Evolutionary conservation across 2,113 vertebrate species (phyloP), one percentile per base, ranked within the genome.

Genomic region (Cathartes aura): DNA sequence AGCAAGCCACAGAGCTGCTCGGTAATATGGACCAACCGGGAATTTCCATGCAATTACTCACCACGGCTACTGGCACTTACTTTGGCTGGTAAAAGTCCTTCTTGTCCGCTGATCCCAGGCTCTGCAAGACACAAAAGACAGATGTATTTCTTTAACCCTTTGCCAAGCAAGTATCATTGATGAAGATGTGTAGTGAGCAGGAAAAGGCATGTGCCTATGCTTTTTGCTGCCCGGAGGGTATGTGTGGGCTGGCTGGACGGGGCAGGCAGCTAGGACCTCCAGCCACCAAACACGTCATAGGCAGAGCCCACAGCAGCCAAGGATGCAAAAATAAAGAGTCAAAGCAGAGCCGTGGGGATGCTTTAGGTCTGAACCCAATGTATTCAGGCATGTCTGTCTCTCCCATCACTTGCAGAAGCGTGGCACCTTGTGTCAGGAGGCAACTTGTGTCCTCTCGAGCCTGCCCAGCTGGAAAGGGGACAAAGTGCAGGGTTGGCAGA

Each of bases 61-160:
- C 95, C 89, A n/a, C 62, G 0, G 62, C 82, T 84, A 34, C 84
- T 14, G 84, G 73, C 91, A 96, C 99, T 98, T 98, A 99, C 99
- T 98, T 99, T 36, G 98, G 98, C 43, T 97, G 98, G 92, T 98
- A 98, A 72, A 98, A 98, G 91, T 99, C 99, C 96, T 99, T 99
- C 93, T 98, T 98, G 94, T 99, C 99, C 1, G 98, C 98, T 4
- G 99, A 99, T 67, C 99, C 99, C 95, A 99, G 97, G 96, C 99
- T 99, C 99, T 99, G 98, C 12, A 98, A 98, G 80, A 96, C 93
- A 90, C 86, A 98, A 92, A 90, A 94, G 68, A 96, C 8, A 89
- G 40, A 60, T 20, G 26, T 1, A 26, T 38, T 53, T n/a, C 70
- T 59, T 94, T 93, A 95, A 91, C 8, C 20, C 32, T 64, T 72